Evolutionary conservation across 2,113 vertebrate genomes (phyloP).

Genomic region (Meriones unguiculatus): DNA sequence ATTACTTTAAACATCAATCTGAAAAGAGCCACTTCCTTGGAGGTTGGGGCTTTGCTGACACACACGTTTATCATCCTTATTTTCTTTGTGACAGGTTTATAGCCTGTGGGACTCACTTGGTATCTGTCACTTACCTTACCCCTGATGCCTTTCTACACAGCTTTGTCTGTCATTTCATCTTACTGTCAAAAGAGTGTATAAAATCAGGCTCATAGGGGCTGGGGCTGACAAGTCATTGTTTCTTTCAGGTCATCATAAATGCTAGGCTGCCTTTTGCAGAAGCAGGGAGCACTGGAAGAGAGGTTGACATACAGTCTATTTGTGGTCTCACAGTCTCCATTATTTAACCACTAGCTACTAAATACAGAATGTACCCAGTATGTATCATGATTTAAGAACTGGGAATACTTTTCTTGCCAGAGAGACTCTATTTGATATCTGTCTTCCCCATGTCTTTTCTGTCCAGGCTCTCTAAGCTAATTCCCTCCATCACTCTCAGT

Average conservation of each 20-base stretch:
- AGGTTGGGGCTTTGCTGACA: conserved; percentile 46
- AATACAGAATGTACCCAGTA: neutral
- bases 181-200: conserved; percentile 21
- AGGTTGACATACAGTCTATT: neutral
- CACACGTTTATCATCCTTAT: conserved; percentile 28
- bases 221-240: neutral
- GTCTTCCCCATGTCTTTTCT: neutral
- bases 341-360: neutral
- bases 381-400: neutral
- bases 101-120: conserved; percentile 64
- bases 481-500: neutral
- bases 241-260: neutral
- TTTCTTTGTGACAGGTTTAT: conserved; percentile 60
- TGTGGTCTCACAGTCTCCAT: neutral
- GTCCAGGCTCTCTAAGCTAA: conserved; percentile 3
- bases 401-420: neutral
- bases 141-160: conserved; percentile 54
- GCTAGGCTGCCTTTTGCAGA: neutral
- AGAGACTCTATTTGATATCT: neutral
- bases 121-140: conserved; percentile 64
- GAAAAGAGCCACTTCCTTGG: conserved; percentile 51
- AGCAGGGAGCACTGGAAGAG: neutral
- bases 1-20: conserved; percentile 27
- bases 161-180: conserved; percentile 61
- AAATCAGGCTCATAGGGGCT: neutral